Evolutionary conservation across 2,888 invertebrate genomes (phyloP).

Genomic region (Tolmerus cingulatus): DNA sequence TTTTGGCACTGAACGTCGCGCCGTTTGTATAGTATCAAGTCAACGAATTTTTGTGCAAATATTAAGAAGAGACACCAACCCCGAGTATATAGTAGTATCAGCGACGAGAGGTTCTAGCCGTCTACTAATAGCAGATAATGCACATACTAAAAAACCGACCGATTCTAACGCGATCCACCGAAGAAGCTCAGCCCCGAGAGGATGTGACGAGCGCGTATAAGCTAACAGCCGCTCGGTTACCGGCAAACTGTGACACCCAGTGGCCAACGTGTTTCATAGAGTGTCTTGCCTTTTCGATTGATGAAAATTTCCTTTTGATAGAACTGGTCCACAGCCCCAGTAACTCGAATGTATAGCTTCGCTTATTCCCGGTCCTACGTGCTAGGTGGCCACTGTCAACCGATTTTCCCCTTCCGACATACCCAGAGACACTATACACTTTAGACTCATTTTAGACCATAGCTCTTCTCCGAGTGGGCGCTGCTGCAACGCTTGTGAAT

Average conservation of each 20-base stretch:
- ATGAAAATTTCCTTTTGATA: neutral
- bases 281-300: neutral
- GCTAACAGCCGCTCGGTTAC: neutral
- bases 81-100: neutral
- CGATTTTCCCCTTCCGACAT: neutral
- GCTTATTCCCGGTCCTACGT: neutral
- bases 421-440: neutral
- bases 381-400: neutral
- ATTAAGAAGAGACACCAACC: neutral
- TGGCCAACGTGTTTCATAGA: neutral
- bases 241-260: constrained; percentile 21
- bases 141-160: neutral
- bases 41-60: neutral
- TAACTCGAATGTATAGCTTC: neutral
- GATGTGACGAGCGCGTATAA: neutral
- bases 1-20: neutral
- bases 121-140: neutral
- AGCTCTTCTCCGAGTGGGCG: neutral
- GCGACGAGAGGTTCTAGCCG: neutral
- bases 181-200: neutral
- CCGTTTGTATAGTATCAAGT: neutral
- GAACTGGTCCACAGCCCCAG: neutral
- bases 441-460: neutral
- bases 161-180: neutral
- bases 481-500: neutral